phyloP scores from a whole-genome alignment of 2,888 invertebrate genomes.

The Drosophila suboccidentalis region DNA sequence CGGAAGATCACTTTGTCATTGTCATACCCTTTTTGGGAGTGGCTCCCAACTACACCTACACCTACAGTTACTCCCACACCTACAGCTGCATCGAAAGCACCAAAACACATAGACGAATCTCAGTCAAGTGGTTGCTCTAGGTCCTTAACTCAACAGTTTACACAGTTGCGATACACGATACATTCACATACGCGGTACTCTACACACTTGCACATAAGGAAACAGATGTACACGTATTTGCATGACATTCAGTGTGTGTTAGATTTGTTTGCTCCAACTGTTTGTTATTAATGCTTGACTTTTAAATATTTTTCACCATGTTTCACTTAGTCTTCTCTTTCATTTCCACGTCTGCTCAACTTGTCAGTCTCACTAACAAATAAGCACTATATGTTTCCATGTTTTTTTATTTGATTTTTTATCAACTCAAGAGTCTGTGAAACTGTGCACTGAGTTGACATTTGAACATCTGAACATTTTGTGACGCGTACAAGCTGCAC shows the following conservation, averaged over 20 bases:
- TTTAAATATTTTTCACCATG: slow-evolving; percentile 52
- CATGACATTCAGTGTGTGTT: slow-evolving; percentile 44
- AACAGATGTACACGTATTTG: slow-evolving; percentile 56
- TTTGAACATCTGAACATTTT: slow-evolving; percentile 27
- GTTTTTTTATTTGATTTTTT: slow-evolving; percentile 13
- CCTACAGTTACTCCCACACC: slow-evolving; percentile 34
- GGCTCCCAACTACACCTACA: slow-evolving; percentile 16
- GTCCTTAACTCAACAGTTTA: slow-evolving; percentile 37
- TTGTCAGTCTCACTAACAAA: slow-evolving; percentile 65
- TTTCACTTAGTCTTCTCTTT: slow-evolving; percentile 41
- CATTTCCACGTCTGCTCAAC: slow-evolving; percentile 68
- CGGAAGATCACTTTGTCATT: slow-evolving; percentile 83
- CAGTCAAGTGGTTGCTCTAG: slow-evolving; percentile 34
- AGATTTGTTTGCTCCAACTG: slow-evolving; percentile 51
- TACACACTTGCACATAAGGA: neutral
- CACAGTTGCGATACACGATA: slow-evolving; percentile 24
- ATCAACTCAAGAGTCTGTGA: slow-evolving; percentile 32
- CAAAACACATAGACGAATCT: slow-evolving; percentile 30
- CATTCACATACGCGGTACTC: neutral
- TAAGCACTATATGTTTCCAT: slow-evolving; percentile 29
- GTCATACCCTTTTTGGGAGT: slow-evolving; percentile 68
- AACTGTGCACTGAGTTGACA: slow-evolving; percentile 62
- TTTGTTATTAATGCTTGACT: slow-evolving; percentile 56
- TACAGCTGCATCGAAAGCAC: slow-evolving; percentile 32
- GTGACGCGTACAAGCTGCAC: slow-evolving; percentile 15